These are phyloP conservation scores for Conger conger DNA, from an alignment of 2,113 vertebrate species.

Conservation along the genomic window DNA sequence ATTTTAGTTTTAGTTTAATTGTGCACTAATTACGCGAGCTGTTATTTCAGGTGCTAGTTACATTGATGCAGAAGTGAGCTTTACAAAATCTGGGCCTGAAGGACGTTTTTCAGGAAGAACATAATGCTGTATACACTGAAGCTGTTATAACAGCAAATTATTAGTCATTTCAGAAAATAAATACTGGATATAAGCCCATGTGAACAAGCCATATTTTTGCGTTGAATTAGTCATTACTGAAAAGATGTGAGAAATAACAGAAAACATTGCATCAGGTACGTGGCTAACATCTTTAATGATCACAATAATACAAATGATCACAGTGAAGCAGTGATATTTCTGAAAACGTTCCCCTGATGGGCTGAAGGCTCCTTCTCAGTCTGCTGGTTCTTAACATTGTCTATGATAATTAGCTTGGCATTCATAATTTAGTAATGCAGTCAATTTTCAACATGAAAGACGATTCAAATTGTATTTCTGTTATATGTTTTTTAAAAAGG, in stretches of 20 bases:
- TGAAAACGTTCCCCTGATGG: no score
- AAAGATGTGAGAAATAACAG: not conserved
- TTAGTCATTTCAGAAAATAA: not conserved
- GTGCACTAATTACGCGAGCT: no score
- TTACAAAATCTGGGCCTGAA: constrained; percentile 14
- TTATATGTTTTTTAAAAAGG: not conserved
- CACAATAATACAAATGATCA: not conserved
- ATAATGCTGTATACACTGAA: not conserved
- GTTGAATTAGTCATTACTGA: not conserved
- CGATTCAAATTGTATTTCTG: not conserved
- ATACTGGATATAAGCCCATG: not conserved
- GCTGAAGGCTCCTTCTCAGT: not conserved
- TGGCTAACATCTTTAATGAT: not conserved
- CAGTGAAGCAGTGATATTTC: no score
- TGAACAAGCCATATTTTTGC: not conserved
- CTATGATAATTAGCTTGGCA: not conserved
- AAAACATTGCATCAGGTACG: not conserved
- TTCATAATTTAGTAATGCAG: not conserved
- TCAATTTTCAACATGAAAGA: not conserved
- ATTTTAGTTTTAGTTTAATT: no score
- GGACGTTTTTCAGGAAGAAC: not conserved
- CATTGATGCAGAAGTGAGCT: constrained; percentile 8
- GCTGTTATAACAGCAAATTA: not conserved
- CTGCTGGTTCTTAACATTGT: not conserved
- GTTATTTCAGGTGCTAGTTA: no score